Evolutionary conservation across 2,888 invertebrate genomes (phyloP).

Genomic region (Blastobasis lacticolella): DNA sequence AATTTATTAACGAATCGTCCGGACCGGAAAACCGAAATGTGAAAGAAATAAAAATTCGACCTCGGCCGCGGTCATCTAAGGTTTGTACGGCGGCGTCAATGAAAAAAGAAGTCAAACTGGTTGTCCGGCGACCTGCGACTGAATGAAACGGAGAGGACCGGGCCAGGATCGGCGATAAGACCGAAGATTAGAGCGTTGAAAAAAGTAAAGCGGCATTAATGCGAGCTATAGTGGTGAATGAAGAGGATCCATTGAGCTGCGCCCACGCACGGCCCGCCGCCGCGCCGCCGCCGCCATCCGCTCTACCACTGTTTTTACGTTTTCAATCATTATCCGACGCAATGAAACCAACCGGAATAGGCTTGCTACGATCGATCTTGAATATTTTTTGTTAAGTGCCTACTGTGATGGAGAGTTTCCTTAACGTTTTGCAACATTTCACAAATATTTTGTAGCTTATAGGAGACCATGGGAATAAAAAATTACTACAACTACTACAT

Average conservation of each 20-base stretch:
- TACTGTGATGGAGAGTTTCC: too few species aligned
- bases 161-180: constrained; percentile 69
- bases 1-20: constrained; percentile 73
- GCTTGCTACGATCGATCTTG: too few species aligned
- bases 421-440: too few species aligned
- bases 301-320: too few species aligned
- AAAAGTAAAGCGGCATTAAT: constrained; percentile 69
- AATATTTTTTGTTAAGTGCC: too few species aligned
- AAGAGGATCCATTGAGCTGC: constrained; percentile 68
- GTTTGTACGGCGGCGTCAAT: constrained; percentile 70
- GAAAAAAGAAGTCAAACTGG: constrained; percentile 72
- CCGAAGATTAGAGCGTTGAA: constrained; percentile 64
- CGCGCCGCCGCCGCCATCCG: constrained; percentile 9
- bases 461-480: too few species aligned
- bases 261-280: constrained; percentile 57
- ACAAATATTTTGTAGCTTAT: too few species aligned
- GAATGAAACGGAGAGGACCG: constrained; percentile 69
- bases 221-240: constrained; percentile 71
- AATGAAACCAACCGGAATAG: too few species aligned
- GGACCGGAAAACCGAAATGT: constrained; percentile 74
- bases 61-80: constrained; percentile 71
- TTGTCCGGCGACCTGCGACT: constrained; percentile 62
- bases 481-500: too few species aligned
- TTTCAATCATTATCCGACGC: too few species aligned
- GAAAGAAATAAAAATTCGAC: constrained; percentile 74